Evolutionary conservation across 2,797 vertebrate genomes (phyloP), one percentile per base, ranked within the genome.

Genomic region (Chaetodon trifasciatus): DNA sequence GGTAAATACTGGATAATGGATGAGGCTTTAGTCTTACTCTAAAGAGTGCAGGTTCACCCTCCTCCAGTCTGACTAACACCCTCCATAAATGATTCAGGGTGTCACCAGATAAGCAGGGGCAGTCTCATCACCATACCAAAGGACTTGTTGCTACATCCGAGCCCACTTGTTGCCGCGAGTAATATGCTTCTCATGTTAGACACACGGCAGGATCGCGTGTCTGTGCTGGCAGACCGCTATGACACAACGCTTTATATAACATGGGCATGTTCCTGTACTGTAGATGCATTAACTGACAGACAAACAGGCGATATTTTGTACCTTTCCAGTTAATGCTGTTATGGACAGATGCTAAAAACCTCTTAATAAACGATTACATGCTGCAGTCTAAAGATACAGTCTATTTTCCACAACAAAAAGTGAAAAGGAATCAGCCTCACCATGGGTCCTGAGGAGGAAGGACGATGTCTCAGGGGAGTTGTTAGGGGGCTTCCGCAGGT

Each of bases 51-150:
- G 71, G 62, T 84, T 79, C 70, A 78, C 35, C 69, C 74, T 81
- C 70, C 76, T 70, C 68, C 68, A 28, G 73, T 79, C 62, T 71
- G 28, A 49, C 79, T 70, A 78, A 85, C 74, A 72, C 53, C 39
- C 72, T 84, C 74, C 57, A 91, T 94, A 85, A 94, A 94, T 94
- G 63, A 94, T 94, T 90, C 80, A 94, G 58, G 55, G 44, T 83
- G 89, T 90, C 91, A 90, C 81, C 81, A 81, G 81, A 90, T 83
- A 70, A 80, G 79, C 75, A 72, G 72, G 77, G 65, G 66, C 63
- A 67, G 52, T 61, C 85, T 91, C 83, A 91, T 92, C 92, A 91
- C 81, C 70, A 85, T 67, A 87, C 84, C 70, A 84, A 81, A 85
- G 67, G 65, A 84, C 77, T 84, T 86, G 86, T 72, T 76, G 76